Percentiles rank a stretch among this genome's conserved stretches.
These are phyloP conservation scores for Cardiocondyla obscurior DNA, from an alignment of 1,140 invertebrate genomes.

Conservation along the genomic window DNA sequence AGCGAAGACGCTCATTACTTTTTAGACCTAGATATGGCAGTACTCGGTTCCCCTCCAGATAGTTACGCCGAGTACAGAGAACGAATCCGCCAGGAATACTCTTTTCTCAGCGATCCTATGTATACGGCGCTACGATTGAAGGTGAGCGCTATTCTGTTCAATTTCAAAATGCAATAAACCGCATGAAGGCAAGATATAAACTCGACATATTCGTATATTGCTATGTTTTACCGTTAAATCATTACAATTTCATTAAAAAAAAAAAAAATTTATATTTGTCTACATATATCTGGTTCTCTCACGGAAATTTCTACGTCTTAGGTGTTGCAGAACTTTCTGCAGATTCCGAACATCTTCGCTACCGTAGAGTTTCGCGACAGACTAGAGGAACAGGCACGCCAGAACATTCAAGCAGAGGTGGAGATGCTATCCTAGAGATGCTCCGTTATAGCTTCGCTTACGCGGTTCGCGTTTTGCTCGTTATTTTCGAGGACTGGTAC, in stretches of 20 bases:
- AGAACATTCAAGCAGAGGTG: constrained; percentile 86
- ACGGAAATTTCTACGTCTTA: constrained; percentile 62
- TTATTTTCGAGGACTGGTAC: not conserved
- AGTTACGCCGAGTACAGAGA: constrained; percentile 84
- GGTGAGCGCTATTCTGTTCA: constrained; percentile 75
- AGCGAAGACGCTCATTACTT: constrained; percentile 86
- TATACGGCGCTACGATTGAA: constrained; percentile 86
- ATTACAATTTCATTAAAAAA: too few relatives aligned
- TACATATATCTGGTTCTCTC: too few relatives aligned
- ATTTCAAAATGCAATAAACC: not conserved
- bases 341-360: constrained; percentile 88
- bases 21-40: constrained; percentile 86
- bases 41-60: constrained; percentile 83
- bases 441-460: constrained; percentile 11
- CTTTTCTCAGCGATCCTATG: constrained; percentile 84
- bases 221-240: too few relatives aligned
- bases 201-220: too few relatives aligned
- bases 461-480: not conserved
- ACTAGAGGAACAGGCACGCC: constrained; percentile 85
- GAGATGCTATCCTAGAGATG: constrained; percentile 79
- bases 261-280: too few relatives aligned
- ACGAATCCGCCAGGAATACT: constrained; percentile 85
- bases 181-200: too few relatives aligned
- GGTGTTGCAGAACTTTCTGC: constrained; percentile 87
- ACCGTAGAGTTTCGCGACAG: constrained; percentile 86